Conservation (phyloP, 2,113 vertebrate species). For the Ptyas mucosa region DNA sequence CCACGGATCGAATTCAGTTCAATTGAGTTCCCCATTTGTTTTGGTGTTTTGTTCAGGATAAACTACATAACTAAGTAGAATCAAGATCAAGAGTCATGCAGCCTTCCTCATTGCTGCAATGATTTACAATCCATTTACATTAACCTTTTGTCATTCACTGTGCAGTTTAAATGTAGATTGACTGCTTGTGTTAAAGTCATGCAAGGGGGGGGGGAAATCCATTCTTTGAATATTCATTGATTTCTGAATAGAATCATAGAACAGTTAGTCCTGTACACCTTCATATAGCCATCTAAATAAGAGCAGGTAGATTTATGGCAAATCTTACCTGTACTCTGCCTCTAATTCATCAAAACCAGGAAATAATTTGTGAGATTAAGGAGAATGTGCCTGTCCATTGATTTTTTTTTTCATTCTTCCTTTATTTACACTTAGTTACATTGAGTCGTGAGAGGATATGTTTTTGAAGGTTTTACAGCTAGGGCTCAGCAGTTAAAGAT, state of each 20-base stretch:
- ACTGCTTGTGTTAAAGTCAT: constrained; percentile 17
- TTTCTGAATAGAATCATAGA: constrained; percentile 9
- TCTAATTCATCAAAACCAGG: constrained; percentile 49
- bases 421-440: constrained; percentile 17
- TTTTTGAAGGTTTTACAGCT: background rate
- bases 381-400: constrained; percentile 34
- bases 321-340: constrained; percentile 46
- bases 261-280: constrained; percentile 30
- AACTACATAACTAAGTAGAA: background rate
- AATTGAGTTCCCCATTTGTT: background rate
- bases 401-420: background rate
- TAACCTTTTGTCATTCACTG: constrained; percentile 47
- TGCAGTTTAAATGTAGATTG: constrained; percentile 36
- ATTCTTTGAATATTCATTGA: constrained; percentile 23
- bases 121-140: constrained; percentile 25
- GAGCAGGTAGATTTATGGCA: constrained; percentile 46
- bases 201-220: background rate
- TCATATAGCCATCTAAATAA: constrained; percentile 46
- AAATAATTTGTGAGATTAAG: constrained; percentile 28
- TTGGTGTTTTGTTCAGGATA: constrained; percentile 1
- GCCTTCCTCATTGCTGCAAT: constrained; percentile 8
- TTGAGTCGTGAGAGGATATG: constrained; percentile 6
- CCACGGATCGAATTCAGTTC: background rate
- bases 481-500: background rate
- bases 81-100: background rate